These are phyloP conservation scores for Schizaphis graminum DNA, from an alignment of 2,888 invertebrate genomes.

Conservation along the genomic window DNA sequence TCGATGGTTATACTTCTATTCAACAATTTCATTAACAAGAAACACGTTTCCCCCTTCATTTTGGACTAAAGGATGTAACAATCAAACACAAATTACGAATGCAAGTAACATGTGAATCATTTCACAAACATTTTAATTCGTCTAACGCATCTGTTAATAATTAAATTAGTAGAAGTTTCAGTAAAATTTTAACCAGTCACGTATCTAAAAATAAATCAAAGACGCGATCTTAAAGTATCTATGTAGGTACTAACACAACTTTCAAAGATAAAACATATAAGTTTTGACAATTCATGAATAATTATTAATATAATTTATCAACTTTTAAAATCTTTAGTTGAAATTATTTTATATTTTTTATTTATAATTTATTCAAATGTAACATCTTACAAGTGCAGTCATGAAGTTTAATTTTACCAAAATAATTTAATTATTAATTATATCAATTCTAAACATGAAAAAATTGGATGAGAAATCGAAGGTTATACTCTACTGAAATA, in stretches of 20 bases:
- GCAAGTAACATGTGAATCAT: background rate
- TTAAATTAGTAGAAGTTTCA: background rate
- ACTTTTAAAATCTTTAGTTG: background rate
- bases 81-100: slow-evolving; percentile 14
- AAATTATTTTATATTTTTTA: background rate
- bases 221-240: background rate
- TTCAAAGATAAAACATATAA: background rate
- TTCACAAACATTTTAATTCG: background rate
- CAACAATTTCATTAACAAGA: background rate
- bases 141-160: background rate
- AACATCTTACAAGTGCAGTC: background rate
- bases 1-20: background rate
- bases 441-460: background rate
- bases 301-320: background rate
- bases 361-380: background rate
- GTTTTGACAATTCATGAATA: background rate
- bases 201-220: background rate
- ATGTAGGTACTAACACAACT: background rate
- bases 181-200: background rate
- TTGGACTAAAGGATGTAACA: slow-evolving; percentile 1
- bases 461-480: background rate
- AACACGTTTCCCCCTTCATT: background rate
- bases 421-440: background rate
- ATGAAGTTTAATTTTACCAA: background rate
- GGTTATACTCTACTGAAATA: background rate